Percentiles rank a stretch among this genome's conserved stretches.
Evolutionary conservation across 1,140 invertebrate genomes (phyloP).

Genomic region (Hermatobates lingyangjiaoensis): DNA sequence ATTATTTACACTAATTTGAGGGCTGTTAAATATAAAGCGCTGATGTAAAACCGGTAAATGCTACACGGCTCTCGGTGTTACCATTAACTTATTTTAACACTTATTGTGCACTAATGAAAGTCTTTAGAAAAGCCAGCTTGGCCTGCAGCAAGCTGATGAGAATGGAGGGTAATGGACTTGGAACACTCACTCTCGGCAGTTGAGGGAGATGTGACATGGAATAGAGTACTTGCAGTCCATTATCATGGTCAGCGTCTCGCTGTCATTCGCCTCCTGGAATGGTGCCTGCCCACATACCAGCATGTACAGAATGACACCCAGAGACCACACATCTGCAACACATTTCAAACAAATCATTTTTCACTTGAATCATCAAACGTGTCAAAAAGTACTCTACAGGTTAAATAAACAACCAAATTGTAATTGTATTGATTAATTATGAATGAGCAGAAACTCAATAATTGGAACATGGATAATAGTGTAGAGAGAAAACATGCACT

Average conservation of each 20-base stretch:
- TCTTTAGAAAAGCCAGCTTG: no score
- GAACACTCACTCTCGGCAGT: constrained; percentile 62
- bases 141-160: no score
- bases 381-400: neutral
- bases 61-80: no score
- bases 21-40: no score
- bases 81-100: no score
- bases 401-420: neutral
- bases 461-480: no score
- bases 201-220: constrained; percentile 67
- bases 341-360: constrained; percentile 7
- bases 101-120: no score
- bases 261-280: constrained; percentile 98
- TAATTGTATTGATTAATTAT: no score
- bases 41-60: neutral
- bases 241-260: constrained; percentile 97
- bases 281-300: constrained; percentile 90
- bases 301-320: constrained; percentile 98
- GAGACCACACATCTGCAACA: constrained; percentile 81
- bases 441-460: no score
- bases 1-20: no score
- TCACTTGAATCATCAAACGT: neutral
- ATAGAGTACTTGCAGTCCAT: constrained; percentile 98
- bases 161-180: no score
- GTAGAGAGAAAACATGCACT: no score